These are phyloP conservation scores for Rhyacophila brunnea DNA, from an alignment of 1,140 invertebrate genomes.

Conservation along the genomic window DNA sequence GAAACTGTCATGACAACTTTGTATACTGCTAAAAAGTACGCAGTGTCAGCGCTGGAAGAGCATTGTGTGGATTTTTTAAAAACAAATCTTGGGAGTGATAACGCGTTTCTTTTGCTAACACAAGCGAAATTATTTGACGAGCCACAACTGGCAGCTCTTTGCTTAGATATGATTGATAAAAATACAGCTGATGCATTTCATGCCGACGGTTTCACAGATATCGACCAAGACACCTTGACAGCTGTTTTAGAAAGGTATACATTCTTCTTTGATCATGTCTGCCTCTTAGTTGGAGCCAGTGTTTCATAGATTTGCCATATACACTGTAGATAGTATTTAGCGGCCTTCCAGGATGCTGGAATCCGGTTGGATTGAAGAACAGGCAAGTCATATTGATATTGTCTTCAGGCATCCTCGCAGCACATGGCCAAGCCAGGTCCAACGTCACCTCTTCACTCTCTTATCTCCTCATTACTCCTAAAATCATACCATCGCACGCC, in stretches of 20 bases:
- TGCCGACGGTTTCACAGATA: constrained; percentile 86
- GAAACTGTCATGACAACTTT: constrained; percentile 86
- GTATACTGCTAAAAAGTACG: constrained; percentile 87
- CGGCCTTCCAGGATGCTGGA: too few relatives aligned
- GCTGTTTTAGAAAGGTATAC: constrained; percentile 71
- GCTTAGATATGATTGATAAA: constrained; percentile 84
- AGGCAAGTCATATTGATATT: too few relatives aligned
- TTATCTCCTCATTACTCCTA: too few relatives aligned
- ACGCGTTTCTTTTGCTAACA: constrained; percentile 82
- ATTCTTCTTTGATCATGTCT: too few relatives aligned
- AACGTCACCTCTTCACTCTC: too few relatives aligned
- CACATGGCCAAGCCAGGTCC: too few relatives aligned
- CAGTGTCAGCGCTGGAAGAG: constrained; percentile 77
- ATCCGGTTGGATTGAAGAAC: too few relatives aligned
- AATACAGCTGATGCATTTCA: constrained; percentile 77
- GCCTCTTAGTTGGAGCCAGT: too few relatives aligned
- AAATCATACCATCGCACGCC: too few relatives aligned
- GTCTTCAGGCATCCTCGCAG: too few relatives aligned
- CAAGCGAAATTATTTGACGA: constrained; percentile 82
- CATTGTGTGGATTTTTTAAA: constrained; percentile 85
- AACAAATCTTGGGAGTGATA: constrained; percentile 75
- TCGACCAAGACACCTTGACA: constrained; percentile 80
- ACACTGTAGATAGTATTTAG: too few relatives aligned
- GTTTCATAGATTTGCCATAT: too few relatives aligned
- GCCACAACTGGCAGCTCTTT: constrained; percentile 70